Base-by-base conservation (phyloP, 2,797 vertebrate genomes). In the Pempheris klunzingeri region DNA sequence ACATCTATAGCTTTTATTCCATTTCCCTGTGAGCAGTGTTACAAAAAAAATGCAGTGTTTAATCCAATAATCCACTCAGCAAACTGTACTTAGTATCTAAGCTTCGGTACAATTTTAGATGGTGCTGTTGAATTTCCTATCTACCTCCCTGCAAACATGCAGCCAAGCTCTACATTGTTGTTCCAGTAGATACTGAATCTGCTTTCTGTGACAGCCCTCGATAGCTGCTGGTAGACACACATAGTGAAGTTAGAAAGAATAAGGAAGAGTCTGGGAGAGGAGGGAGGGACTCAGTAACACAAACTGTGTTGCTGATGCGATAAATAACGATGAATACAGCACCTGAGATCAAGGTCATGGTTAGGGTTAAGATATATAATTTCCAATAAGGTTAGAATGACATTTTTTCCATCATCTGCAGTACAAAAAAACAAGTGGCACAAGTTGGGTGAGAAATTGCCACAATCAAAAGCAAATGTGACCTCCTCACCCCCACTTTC, bases 111-210 rank as follows among this genome's bases (percentile, higher is more conserved):
- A 44, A 58, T 81, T 81, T 83, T 71, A 87, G 74, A 73, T 71
- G 58, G 57, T 47, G 55, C 67, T 76, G 57, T 74, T 58, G 75
- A 71, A 70, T 84, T 85, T 78, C 67, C 46, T 64, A 78, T 83
- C 74, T 58, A 8, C 58, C 43, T 20, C 57, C 63, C 81, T 80
- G 60, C 77, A 75, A 76, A 74, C 72, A 74, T 70, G 76, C 71
- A 75, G 72, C 73, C 71, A 28, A 52, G 36, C 71, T 79, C 46
- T 50, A 43, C 69, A 53, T 68, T 83, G 68, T 75, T 86, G 81
- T 83, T 75, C 43, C 77, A 61, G 54, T 10, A 75, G 80, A 76
- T 76, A 68, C 57, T 57, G 66, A 69, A 78, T 84, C 55, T 47
- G 20, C 60, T 62, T 59, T 71, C 12, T 71, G 59, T 69, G 66